Conservation (phyloP, 2,888 invertebrate genomes). For the Drosophila melanosoma region DNA sequence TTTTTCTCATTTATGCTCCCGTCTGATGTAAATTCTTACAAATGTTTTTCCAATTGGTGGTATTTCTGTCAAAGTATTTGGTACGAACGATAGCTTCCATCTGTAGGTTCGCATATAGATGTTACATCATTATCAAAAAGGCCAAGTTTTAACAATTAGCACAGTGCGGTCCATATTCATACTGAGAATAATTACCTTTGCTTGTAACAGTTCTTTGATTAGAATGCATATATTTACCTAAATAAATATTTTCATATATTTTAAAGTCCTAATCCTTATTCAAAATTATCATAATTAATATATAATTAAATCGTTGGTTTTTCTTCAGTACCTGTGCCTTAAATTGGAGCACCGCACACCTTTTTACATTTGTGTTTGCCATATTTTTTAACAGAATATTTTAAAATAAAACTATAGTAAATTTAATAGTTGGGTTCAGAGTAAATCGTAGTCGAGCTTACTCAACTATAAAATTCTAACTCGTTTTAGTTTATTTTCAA, state of each 20-base stretch:
- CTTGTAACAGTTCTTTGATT: neutral
- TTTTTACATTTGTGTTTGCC: neutral
- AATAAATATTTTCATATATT: neutral
- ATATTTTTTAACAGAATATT: neutral
- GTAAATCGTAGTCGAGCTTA: neutral
- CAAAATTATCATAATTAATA: neutral
- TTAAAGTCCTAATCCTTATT: neutral
- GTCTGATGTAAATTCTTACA: too few relatives aligned
- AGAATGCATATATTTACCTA: neutral
- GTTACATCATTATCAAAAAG: neutral
- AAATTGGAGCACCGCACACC: neutral
- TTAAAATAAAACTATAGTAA: neutral
- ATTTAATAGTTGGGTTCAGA: neutral
- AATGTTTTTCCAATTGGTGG: too few relatives aligned
- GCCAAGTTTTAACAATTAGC: too few relatives aligned
- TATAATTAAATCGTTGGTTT: neutral
- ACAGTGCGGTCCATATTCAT: too few relatives aligned
- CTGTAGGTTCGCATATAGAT: neutral
- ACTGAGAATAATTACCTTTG: neutral
- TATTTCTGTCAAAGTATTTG: too few relatives aligned
- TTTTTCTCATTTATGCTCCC: too few relatives aligned
- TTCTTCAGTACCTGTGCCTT: neutral
- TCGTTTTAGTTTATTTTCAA: constrained; percentile 20
- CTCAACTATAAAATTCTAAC: neutral
- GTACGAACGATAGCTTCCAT: too few relatives aligned